Evolutionary conservation across 2,797 vertebrate genomes (phyloP), one percentile per base, ranked within the genome.

Genomic region (Cyclura pinguis): DNA sequence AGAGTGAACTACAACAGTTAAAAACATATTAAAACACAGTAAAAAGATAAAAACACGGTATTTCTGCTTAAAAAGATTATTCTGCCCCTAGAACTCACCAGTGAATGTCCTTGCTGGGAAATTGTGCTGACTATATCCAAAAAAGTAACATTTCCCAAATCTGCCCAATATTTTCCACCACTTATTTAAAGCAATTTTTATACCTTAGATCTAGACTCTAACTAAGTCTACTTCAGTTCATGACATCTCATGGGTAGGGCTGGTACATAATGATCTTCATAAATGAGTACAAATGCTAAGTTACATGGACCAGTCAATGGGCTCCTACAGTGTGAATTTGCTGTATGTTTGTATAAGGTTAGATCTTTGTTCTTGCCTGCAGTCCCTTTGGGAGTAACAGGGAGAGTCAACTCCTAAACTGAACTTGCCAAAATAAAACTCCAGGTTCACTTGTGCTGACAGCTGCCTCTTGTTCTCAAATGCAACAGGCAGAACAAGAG

Each of bases 391-490:
- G 42, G 78, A 69, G 14, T 50, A 22, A n/a, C 16, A 59, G 13
- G 6, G 57, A 92, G 38, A 90, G 10, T 47, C 50, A 22, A 78
- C 42, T 3, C 27, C 42, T 13, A 86, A 86, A 82, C 55, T 76
- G 72, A 1, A 20, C 74, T 0, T 3, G 78, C 27, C 13, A 8
- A 5, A 93, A 80, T 88, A 92, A 92, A 95, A 69, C 59, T 74
- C 6, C 1, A 0, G 38, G 64, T 91, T 6, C 85, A 80, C 9
- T 0, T 0, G 35, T 80, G 93, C 87, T 13, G 89, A 76, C 81
- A 93, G 89, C 92, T 94, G 89, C 10, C 80, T 59, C 55, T 72
- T 64, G 24, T 82, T 74, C 69, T 82, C 74, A 67, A 80, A 80
- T 42, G 81, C 42, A 89, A 91, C 55, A 91, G 42, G 67, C 32